phyloP scores from a whole-genome alignment of 2,113 vertebrate genomes.

The Pelodiscus sinensis region DNA sequence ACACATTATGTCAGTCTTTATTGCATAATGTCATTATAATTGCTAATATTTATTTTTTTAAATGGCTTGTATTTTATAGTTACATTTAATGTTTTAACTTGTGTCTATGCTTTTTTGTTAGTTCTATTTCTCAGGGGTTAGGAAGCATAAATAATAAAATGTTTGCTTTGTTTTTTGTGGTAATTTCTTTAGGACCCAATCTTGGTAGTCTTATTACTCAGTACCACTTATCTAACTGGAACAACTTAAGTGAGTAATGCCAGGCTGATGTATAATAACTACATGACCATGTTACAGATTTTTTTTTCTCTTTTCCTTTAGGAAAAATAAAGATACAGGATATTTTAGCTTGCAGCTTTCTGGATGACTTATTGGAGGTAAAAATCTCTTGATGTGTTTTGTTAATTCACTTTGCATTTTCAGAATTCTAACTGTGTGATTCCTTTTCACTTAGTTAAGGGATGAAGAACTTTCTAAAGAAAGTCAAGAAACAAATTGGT shows the following conservation, averaged over 20 bases:
- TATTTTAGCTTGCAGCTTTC: constrained; percentile 97
- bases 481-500: constrained; percentile 99
- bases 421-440: constrained; percentile 62
- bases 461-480: constrained; percentile 98
- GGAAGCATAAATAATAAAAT: background rate
- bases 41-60: background rate
- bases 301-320: constrained; percentile 72
- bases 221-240: background rate
- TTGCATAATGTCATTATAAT: background rate
- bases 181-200: background rate
- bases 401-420: constrained; percentile 38
- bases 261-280: background rate
- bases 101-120: background rate
- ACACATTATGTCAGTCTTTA: background rate
- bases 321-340: constrained; percentile 99
- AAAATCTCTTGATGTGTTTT: constrained; percentile 38
- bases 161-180: background rate
- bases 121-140: background rate
- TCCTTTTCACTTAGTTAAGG: constrained; percentile 85
- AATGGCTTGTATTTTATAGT: accelerated
- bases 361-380: constrained; percentile 98
- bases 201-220: background rate
- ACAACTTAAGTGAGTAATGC: background rate
- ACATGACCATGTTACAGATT: background rate
- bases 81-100: background rate